Base-by-base conservation (phyloP, 1,140 invertebrate genomes). In the Diorhabda sublineata region DNA sequence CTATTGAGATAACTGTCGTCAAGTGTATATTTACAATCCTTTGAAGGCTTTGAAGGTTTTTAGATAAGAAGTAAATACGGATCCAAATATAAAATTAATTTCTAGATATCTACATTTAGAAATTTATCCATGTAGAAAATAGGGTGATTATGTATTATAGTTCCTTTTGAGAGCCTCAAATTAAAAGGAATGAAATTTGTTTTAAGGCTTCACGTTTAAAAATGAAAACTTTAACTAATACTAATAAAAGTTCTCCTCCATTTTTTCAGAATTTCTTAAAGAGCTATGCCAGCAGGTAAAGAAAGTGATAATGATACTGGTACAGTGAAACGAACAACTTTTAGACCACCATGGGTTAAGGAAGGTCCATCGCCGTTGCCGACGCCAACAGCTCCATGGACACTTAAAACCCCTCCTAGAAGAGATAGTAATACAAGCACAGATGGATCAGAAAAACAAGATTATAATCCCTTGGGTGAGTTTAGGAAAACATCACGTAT, bases 301-400 rank as follows among this genome's bases (percentile, higher is more conserved):
- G 71, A 70, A 44, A 69, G 68, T 9, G 70, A 73, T 58, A 64
- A 69, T 44, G 68, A 70, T 52, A 60, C 47, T 8, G 66, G 67
- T 7, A 64, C 73, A 1, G 73, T 71, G 5, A 69, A 70, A 58
- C 84, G 88, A 70, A 88, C 87, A 62, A 90, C 88, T 68, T 92
- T 91, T 77, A 85, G 91, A 64, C 91, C 91, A 8, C 92, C 92
- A 6, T 93, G 91, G 91, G 91, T 93, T 9, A 92, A 92, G 78
- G 90, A 92, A 69, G 90, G 89, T 57, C 82, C 87, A 2, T 82
- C 75, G 11, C 82, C 84, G 8, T 73, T 86, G 43, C 84, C 84
- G 2, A 84, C 84, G 80, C 85, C 84, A 3, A 68, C 81, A n/a
- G 83, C 87, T 44, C 85, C 90, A 2, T 92, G 90, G 90, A 84